phyloP scores from a whole-genome alignment of 1,140 invertebrate species.

The Drosophila pachea region DNA sequence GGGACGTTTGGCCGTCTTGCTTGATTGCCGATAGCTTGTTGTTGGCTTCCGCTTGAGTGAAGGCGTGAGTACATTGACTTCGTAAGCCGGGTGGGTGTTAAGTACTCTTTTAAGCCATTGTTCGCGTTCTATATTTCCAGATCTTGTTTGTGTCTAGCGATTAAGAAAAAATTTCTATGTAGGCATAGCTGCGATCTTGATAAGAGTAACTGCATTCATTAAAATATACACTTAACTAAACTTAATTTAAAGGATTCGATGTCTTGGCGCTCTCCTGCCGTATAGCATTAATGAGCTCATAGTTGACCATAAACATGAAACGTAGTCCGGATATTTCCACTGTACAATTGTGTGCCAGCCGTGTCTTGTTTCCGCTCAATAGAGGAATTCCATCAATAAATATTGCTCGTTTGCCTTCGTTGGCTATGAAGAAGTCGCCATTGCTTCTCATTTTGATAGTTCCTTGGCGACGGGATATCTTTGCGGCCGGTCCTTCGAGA shows the following conservation, averaged over 20 bases:
- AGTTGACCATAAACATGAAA: constrained; percentile 96
- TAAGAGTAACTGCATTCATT: constrained; percentile 12
- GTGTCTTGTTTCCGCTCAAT: constrained; percentile 90
- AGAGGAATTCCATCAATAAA: constrained; percentile 96
- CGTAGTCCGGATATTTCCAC: constrained; percentile 95
- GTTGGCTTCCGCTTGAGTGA: constrained; percentile 56
- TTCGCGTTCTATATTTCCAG: constrained; percentile 49
- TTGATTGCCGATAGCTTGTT: constrained; percentile 11
- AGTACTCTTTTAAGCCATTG: constrained; percentile 38
- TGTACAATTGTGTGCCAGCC: constrained; percentile 95
- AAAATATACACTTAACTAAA: constrained; percentile 11
- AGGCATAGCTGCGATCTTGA: constrained; percentile 27
- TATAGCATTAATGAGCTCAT: constrained; percentile 92
- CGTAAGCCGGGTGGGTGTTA: constrained; percentile 37
- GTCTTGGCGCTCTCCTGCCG: constrained; percentile 89
- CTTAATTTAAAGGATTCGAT: constrained; percentile 78
- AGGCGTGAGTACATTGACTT: constrained; percentile 53
- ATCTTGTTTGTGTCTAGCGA: constrained; percentile 42
- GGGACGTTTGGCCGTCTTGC: neutral
- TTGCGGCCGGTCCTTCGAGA: constrained; percentile 92
- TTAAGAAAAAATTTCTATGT: constrained; percentile 47
- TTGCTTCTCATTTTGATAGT: constrained; percentile 94
- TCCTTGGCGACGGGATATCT: constrained; percentile 91
- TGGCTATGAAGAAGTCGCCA: constrained; percentile 96
- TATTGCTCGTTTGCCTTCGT: constrained; percentile 96